These are phyloP conservation scores for Stichodactyla mertensii DNA, from an alignment of 64 coral and sea anemone species.

Conservation along the genomic window DNA sequence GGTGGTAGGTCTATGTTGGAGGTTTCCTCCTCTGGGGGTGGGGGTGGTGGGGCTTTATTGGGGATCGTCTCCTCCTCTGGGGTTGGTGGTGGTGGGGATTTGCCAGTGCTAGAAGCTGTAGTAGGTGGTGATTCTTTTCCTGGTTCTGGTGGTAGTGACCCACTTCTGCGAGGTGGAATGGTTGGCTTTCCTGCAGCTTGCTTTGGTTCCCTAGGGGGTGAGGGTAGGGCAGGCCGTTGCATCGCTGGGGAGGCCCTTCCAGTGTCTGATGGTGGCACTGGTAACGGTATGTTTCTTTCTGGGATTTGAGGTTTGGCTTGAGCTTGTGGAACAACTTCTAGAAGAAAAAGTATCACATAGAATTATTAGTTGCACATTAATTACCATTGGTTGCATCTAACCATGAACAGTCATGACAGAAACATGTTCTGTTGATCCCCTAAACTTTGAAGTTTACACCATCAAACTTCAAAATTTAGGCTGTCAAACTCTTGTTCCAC, in stretches of 20 bases:
- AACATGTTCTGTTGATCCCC: too few species aligned
- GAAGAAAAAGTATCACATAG: neutral
- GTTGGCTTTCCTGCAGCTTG: neutral
- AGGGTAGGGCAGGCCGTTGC: neutral
- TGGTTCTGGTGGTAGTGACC: neutral
- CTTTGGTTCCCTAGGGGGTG: neutral
- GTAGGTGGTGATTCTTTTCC: neutral
- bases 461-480: too few species aligned
- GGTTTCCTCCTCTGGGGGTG: conserved; percentile 23
- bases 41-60: conserved; percentile 3
- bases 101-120: neutral
- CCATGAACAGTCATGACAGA: too few species aligned
- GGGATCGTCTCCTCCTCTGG: neutral
- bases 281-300: conserved; percentile 6
- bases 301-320: neutral
- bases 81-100: conserved; percentile 23
- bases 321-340: neutral
- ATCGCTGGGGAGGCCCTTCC: neutral
- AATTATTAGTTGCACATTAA: too few species aligned
- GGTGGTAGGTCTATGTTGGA: neutral
- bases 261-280: neutral
- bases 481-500: too few species aligned
- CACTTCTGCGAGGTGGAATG: neutral
- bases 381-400: too few species aligned
- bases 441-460: too few species aligned